phyloP scores from a whole-genome alignment of 2,888 invertebrate species.

The Tiphia femorata region DNA sequence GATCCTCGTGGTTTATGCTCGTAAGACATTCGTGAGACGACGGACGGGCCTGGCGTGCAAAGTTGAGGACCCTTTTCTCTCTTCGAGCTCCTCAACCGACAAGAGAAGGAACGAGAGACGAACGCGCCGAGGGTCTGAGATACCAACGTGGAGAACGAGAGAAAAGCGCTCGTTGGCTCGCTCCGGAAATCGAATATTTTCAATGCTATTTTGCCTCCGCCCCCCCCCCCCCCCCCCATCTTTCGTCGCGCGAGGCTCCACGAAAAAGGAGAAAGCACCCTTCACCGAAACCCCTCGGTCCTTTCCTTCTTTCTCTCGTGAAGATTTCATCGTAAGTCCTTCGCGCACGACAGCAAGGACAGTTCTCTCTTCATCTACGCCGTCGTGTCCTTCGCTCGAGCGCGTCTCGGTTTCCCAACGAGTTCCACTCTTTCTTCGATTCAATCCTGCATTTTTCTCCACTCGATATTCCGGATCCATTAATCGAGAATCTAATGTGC shows the following conservation, averaged over 20 bases:
- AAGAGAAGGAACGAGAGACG: background rate
- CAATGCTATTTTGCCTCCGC: constrained; percentile 25
- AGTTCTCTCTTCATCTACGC: too few relatives aligned
- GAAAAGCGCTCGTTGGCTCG: constrained; percentile 23
- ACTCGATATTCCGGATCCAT: too few relatives aligned
- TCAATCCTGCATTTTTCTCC: too few relatives aligned
- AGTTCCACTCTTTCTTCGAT: too few relatives aligned
- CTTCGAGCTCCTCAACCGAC: constrained; percentile 23
- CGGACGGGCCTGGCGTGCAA: constrained; percentile 11
- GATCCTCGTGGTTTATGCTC: constrained; percentile 14
- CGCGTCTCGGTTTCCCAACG: too few relatives aligned
- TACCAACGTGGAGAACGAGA: background rate
- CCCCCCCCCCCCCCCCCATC: constrained; percentile 11
- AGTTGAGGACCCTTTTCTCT: constrained; percentile 41
- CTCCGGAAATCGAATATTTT: constrained; percentile 42
- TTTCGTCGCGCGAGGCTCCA: constrained; percentile 5
- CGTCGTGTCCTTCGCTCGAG: too few relatives aligned
- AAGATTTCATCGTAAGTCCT: too few relatives aligned
- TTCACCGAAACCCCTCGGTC: too few relatives aligned
- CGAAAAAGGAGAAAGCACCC: constrained; percentile 1
- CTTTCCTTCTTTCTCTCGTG: too few relatives aligned
- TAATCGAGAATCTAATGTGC: too few relatives aligned
- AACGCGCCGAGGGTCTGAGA: background rate
- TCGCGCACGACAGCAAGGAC: too few relatives aligned
- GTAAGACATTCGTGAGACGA: background rate